Percentiles rank a stretch among this genome's conserved stretches.
Evolutionary conservation across 2,888 invertebrate genomes (phyloP).

Genomic region (Hypomecis atomaria): DNA sequence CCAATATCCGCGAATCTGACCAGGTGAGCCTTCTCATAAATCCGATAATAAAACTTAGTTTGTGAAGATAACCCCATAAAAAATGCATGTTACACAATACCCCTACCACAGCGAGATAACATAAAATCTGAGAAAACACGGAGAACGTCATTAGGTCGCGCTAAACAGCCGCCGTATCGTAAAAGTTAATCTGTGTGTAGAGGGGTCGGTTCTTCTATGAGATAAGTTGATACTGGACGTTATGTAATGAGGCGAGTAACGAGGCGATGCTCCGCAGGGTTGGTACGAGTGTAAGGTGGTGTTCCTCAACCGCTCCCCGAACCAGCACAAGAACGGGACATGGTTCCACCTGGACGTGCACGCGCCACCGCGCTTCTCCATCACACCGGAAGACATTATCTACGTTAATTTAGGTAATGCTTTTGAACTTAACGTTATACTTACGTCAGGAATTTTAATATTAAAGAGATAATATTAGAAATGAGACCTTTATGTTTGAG

Average conservation of each 20-base stretch:
- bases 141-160: constrained; percentile 19
- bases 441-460: background rate
- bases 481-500: constrained; percentile 3
- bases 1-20: constrained; percentile 96
- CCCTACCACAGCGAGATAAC: constrained; percentile 13
- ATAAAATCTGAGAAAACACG: constrained; percentile 28
- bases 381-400: constrained; percentile 97
- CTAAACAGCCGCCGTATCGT: constrained; percentile 27
- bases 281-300: constrained; percentile 98
- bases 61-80: constrained; percentile 2
- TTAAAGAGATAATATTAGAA: constrained; percentile 1
- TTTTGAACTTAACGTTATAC: background rate
- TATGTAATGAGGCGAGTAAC: constrained; percentile 15
- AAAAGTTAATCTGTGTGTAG: constrained; percentile 28
- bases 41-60: background rate
- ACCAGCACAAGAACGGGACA: constrained; percentile 96
- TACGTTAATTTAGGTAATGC: constrained; percentile 94
- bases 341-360: constrained; percentile 99
- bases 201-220: constrained; percentile 22
- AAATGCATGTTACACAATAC: background rate
- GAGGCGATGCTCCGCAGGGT: constrained; percentile 78
- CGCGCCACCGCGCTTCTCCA: constrained; percentile 97
- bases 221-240: constrained; percentile 26
- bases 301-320: constrained; percentile 97
- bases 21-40: constrained; percentile 71